Conservation (phyloP, 2,797 vertebrate species). For the Hydrophis major region DNA sequence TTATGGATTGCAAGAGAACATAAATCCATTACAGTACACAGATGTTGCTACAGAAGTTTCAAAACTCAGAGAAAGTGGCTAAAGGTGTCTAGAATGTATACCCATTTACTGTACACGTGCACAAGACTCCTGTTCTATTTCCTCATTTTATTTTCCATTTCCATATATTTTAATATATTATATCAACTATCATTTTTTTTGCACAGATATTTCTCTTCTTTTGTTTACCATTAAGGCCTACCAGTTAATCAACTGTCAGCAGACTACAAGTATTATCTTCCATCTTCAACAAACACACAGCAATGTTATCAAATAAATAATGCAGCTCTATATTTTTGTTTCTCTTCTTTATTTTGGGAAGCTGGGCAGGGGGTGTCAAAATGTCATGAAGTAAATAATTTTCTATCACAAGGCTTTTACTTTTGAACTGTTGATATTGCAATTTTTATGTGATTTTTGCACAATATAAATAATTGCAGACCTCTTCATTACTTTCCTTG, state of each 20-base stretch:
- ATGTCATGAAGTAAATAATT: not conserved
- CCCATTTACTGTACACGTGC: too few species aligned
- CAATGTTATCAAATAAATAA: not conserved
- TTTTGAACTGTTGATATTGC: not conserved
- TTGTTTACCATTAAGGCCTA: not conserved
- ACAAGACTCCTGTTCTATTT: not conserved
- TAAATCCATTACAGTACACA: not conserved
- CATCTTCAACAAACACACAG: not conserved
- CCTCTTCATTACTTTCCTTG: not conserved
- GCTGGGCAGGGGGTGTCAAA: not conserved
- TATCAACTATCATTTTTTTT: not conserved
- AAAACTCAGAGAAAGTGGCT: not conserved
- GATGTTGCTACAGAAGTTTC: slow-evolving; percentile 7
- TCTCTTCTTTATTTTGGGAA: not conserved
- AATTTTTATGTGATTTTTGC: not conserved
- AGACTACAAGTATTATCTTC: not conserved
- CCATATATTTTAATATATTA: not conserved
- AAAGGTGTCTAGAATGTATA: not conserved
- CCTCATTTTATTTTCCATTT: not conserved
- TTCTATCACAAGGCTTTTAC: not conserved
- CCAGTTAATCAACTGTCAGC: too few species aligned
- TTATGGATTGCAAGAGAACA: not conserved
- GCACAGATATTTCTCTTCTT: too few species aligned
- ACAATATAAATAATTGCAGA: not conserved
- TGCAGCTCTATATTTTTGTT: not conserved